Evolutionary conservation across 2,113 vertebrate genomes (phyloP).

Genomic region (Dendrocopos noguchii): DNA sequence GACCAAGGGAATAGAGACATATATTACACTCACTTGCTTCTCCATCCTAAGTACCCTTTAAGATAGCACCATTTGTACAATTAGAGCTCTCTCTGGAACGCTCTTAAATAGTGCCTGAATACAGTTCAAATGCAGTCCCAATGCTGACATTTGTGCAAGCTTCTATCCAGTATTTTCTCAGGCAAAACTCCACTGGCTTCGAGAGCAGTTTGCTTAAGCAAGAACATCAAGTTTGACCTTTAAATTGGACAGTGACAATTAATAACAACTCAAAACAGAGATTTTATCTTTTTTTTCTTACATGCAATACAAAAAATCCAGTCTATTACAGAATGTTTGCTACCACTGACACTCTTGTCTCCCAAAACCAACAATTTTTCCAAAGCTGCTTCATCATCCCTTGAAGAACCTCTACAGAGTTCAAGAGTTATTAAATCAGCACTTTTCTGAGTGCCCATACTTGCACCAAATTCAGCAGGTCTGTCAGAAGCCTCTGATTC

Average conservation of each 20-base stretch:
- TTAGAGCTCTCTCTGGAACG: conserved; percentile 39
- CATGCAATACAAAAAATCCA: conserved; percentile 33
- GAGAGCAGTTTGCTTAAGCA: conserved; percentile 30
- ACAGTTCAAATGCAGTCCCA: conserved; percentile 37
- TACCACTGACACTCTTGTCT: conserved; percentile 18
- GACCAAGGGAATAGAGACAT: not conserved
- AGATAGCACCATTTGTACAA: not conserved
- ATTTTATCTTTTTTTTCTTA: not conserved
- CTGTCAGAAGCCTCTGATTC: not conserved
- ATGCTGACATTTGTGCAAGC: conserved; percentile 46
- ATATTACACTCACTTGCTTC: not conserved
- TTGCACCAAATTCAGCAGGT: not conserved
- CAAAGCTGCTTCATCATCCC: not conserved
- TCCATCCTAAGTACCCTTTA: not conserved
- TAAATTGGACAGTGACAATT: conserved; percentile 54
- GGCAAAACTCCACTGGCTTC: conserved; percentile 66
- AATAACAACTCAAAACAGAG: conserved; percentile 53
- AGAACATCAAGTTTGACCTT: conserved; percentile 63
- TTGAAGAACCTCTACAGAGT: not conserved
- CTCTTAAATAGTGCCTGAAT: conserved; percentile 15
- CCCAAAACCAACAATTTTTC: conserved; percentile 51
- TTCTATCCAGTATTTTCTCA: conserved; percentile 59
- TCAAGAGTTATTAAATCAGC: conserved; percentile 35
- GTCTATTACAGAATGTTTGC: not conserved
- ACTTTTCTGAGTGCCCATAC: not conserved